Base-by-base conservation (phyloP, 2,888 invertebrate species). In the Drosophila atripex region DNA sequence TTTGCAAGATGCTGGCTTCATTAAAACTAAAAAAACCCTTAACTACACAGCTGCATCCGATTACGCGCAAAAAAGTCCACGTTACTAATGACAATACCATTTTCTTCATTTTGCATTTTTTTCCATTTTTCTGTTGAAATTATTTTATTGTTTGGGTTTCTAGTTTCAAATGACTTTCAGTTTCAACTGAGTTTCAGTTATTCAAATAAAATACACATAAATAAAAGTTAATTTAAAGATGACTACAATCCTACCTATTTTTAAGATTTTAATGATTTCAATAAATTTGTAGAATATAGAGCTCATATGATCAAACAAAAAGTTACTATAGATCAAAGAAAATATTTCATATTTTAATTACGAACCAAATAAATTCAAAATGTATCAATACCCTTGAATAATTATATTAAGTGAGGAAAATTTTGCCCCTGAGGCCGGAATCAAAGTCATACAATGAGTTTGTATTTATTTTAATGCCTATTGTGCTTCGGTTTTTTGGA, bases 61-160 rank as follows among this genome's bases (percentile, higher is more conserved):
- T 43, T 16, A 28, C n/a, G 4, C 39, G 0, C 0, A 28, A 14
- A 51, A 68, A 50, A 41, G 57, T 2, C 7, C 6, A 21, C 30
- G 47, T 51, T 25, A 41, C 65, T 64, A 71, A 65, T 63, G 30
- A 71, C 69, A 73, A 75, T 76, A 77, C 65, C 65, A 59, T 32
- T 14, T 5, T 21, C 11, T 39, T 41, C 60, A 39, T 50, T 30
- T 39, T 11, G 53, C 53, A 12, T 41, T 14, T 28, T 14, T 28
- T 23, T 14, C 12, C 46, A n/a, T n/a, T n/a, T n/a, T 49, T 0
- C n/a, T 5, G 12, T 12, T 16, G 9, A 25, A 35, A 12, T 23
- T n/a, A 9, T 16, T 18, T 25, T 11, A 7, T n/a, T 41, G 14
- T 21, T 14, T 18, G 11, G 6, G 11, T 4, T 23, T 11, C n/a